Base-by-base conservation (phyloP, 2,888 invertebrate genomes). In the Pandemis corylana region DNA sequence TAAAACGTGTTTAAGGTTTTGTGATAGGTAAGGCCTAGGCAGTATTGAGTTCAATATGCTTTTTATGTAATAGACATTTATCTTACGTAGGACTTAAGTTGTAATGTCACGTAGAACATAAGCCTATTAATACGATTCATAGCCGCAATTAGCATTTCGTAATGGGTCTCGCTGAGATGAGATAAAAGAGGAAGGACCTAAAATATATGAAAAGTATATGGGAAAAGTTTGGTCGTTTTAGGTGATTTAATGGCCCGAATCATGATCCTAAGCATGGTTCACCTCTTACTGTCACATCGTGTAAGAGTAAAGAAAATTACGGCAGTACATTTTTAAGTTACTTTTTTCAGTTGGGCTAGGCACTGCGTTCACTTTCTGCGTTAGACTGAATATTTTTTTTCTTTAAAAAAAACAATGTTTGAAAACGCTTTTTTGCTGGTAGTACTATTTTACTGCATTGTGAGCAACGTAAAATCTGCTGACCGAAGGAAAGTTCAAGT, bases 61-160 rank as follows among this genome's bases (percentile, higher is more conserved):
- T 15, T 56, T 53, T 53, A 53, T 13, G 13, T 20, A 56, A 4
- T 2, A 0, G 15, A 56, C 7, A 20, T 15, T 20, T 75, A 73
- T 78, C 77, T 70, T 56, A 51, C 12, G 7, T 6, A 59, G 36
- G 12, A 41, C 49, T 41, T 15, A 12, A 49, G 46, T 71, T 36
- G 65, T 41, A 64, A 44, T 15, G 68, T 65, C 71, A 71, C 66
- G 71, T 71, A 71, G 66, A 46, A 28, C 15, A 41, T 61, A 71
- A 66, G 44, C 20, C 49, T 36, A 71, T 71, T 66, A 71, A 66
- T 61, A 41, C 12, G 66, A 71, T 66, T 66, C 46, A 66, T 61
- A 49, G 49, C 66, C 66, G 41, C 44, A 66, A 71, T 71, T 66
- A 71, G 15, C 65, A 28, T 66, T 66, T 49, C 20, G 15, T 71